Evolutionary conservation across 2,888 invertebrate genomes (phyloP).

Genomic region (Drosophila picticornis): DNA sequence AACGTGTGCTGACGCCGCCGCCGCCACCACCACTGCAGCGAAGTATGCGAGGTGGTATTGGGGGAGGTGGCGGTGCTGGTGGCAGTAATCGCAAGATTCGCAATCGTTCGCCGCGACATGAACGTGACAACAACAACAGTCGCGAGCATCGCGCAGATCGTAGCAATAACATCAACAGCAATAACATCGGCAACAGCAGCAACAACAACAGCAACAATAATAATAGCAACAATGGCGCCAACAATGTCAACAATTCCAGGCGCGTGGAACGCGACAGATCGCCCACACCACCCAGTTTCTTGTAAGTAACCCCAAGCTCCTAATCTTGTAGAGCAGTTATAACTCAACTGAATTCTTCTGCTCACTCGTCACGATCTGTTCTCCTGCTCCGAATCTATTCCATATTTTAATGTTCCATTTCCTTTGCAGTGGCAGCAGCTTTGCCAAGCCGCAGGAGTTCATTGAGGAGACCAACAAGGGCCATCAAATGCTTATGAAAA

Average conservation of each 20-base stretch:
- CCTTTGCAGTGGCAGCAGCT: conserved; percentile 80
- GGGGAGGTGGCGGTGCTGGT: conserved; percentile 5
- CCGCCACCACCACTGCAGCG: conserved; percentile 41
- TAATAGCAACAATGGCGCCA: conserved; percentile 66
- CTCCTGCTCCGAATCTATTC: background rate
- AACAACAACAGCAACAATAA: conserved; percentile 63
- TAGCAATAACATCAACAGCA: conserved; percentile 63
- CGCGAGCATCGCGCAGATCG: conserved; percentile 77
- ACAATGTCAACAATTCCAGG: conserved; percentile 77
- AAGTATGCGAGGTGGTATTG: conserved; percentile 34
- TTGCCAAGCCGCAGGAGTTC: conserved; percentile 86
- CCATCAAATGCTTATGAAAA: conserved; percentile 97
- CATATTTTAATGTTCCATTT: background rate
- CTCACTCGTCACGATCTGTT: background rate
- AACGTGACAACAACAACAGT: conserved; percentile 71
- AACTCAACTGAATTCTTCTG: background rate
- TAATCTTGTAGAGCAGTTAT: background rate
- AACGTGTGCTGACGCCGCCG: conserved; percentile 60
- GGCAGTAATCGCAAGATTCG: conserved; percentile 82
- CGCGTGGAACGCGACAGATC: conserved; percentile 86
- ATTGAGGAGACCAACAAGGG: conserved; percentile 97
- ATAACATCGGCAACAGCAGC: conserved; percentile 16
- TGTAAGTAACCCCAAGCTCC: conserved; percentile 86
- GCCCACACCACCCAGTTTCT: conserved; percentile 90
- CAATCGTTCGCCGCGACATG: conserved; percentile 85